Percentiles rank a stretch among this genome's conserved stretches.
phyloP scores from a whole-genome alignment of 1,140 invertebrate species.

The Bombus impatiens region DNA sequence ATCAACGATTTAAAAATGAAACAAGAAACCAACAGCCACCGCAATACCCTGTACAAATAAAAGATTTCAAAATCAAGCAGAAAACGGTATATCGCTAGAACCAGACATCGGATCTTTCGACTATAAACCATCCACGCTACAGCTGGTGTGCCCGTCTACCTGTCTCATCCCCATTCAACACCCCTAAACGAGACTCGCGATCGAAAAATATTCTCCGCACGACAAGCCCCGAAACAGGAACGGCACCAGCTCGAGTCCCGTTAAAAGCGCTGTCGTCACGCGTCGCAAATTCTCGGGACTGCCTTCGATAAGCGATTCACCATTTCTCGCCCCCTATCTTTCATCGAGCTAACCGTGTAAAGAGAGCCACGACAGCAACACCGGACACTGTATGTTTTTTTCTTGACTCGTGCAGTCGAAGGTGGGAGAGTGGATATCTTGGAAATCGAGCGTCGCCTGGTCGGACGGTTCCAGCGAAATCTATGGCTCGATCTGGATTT shows the following conservation, averaged over 20 bases:
- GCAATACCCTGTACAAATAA: too few relatives aligned
- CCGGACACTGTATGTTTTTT: constrained; percentile 1
- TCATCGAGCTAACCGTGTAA: constrained; percentile 7
- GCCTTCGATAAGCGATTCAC: constrained; percentile 17
- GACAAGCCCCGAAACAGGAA: neutral
- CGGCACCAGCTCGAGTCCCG: constrained; percentile 16
- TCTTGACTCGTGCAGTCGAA: neutral
- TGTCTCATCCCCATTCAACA: too few relatives aligned
- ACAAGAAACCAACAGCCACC: too few relatives aligned
- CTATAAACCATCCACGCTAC: too few relatives aligned
- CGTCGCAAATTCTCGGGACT: neutral
- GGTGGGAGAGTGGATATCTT: neutral
- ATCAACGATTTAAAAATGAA: too few relatives aligned
- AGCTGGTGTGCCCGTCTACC: too few relatives aligned
- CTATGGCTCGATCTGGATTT: constrained; percentile 43
- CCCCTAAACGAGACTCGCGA: too few relatives aligned
- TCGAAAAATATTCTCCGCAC: too few relatives aligned
- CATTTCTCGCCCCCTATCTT: neutral
- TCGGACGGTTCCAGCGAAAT: constrained; percentile 24
- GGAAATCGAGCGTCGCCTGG: constrained; percentile 19
- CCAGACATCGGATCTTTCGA: too few relatives aligned
- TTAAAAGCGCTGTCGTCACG: constrained; percentile 19
- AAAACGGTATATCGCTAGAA: too few relatives aligned
- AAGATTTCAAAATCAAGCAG: too few relatives aligned
- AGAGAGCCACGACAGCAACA: neutral